A percentile compares a stretch with the other conserved stretches of the same genome.
These are phyloP conservation scores for Lingula anatina DNA, from an alignment of 2,888 invertebrate species.

Conservation along the genomic window DNA sequence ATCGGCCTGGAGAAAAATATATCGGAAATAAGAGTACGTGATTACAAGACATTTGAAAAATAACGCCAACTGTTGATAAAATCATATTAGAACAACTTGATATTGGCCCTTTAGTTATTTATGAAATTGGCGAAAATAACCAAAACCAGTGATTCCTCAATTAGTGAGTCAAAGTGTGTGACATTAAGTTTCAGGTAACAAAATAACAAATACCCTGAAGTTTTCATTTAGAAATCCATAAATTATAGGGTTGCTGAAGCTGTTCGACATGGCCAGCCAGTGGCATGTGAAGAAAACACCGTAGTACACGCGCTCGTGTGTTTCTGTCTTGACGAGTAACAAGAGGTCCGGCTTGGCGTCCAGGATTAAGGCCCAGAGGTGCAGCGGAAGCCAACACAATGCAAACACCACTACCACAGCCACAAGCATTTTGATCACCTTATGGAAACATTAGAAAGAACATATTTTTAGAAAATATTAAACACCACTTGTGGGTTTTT, in stretches of 20 bases:
- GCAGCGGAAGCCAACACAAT: slow-evolving; percentile 48
- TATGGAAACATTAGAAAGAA: slow-evolving; percentile 18
- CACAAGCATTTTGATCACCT: slow-evolving; percentile 50
- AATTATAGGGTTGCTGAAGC: slow-evolving; percentile 48
- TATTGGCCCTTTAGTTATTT: too few species aligned
- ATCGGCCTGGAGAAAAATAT: too few species aligned
- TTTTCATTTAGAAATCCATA: slow-evolving; percentile 50
- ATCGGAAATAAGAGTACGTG: too few species aligned
- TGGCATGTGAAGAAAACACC: slow-evolving; percentile 36
- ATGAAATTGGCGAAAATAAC: too few species aligned
- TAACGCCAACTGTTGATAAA: too few species aligned
- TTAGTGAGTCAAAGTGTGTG: too few species aligned
- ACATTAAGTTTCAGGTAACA: too few species aligned
- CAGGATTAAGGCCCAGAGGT: slow-evolving; percentile 36
- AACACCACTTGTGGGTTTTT: too few species aligned
- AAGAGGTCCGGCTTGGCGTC: slow-evolving; percentile 29
- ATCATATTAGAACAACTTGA: too few species aligned
- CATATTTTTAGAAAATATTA: too few species aligned
- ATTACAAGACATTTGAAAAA: too few species aligned
- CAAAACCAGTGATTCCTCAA: too few species aligned
- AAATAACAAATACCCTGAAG: slow-evolving; percentile 45
- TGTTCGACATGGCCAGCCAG: slow-evolving; percentile 50
- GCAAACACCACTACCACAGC: slow-evolving; percentile 44
- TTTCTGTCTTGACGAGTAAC: not conserved
- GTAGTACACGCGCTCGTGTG: slow-evolving; percentile 13